Percentiles rank a stretch among this genome's conserved stretches.
Conservation (phyloP, 2,113 vertebrate genomes). For the Nothobranchius kuhntae region DNA sequence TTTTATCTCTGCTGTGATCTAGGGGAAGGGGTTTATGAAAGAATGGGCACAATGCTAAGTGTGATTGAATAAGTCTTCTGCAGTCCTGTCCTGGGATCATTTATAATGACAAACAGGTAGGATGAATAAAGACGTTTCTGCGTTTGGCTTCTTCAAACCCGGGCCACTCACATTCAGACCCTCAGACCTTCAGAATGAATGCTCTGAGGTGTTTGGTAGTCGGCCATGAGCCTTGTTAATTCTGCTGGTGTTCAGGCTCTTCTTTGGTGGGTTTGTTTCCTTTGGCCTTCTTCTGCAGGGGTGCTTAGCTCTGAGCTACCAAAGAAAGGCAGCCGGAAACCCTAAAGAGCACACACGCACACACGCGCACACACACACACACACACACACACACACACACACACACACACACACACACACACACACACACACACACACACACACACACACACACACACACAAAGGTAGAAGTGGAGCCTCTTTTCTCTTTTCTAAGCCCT, state of each 20-base stretch:
- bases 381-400: conserved; percentile 44
- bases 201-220: conserved; percentile 31
- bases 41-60: no score
- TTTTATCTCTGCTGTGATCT: no score
- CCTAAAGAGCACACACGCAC: background rate
- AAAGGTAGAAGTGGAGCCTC: conserved; percentile 56
- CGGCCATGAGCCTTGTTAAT: conserved; percentile 18
- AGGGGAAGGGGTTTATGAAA: no score
- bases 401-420: conserved; percentile 39
- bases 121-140: background rate
- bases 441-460: conserved; percentile 41
- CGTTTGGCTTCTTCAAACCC: conserved; percentile 5
- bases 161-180: conserved; percentile 23
- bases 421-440: conserved; percentile 43
- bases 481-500: conserved; percentile 61
- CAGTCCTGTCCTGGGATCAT: conserved; percentile 11
- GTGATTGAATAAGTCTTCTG: background rate
- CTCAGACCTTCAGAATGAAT: conserved; percentile 12
- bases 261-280: conserved; percentile 25
- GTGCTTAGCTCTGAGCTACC: conserved; percentile 28
- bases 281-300: conserved; percentile 29
- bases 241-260: conserved; percentile 22
- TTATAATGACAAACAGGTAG: conserved; percentile 7
- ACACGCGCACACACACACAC: conserved; percentile 38
- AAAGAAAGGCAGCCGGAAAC: conserved; percentile 38